Evolutionary conservation across 2,113 vertebrate genomes (phyloP).

Genomic region (Thalassoma bifasciatum): DNA sequence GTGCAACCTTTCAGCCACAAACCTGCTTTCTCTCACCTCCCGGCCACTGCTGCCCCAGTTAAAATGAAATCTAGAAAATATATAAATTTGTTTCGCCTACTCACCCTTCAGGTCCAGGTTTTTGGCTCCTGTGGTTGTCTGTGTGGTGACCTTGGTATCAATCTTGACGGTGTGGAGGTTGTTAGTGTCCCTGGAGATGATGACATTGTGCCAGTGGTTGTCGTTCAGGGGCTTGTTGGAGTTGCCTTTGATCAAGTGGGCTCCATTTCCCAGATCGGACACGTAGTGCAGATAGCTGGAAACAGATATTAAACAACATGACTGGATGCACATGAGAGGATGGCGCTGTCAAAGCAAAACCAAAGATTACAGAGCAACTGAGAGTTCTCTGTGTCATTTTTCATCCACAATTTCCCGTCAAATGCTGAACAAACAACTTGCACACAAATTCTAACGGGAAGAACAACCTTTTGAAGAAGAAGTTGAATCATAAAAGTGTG

Average conservation of each 20-base stretch:
- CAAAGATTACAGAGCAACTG: neutral
- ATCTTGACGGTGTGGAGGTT: slow-evolving; percentile 98
- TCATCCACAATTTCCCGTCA: too few species aligned
- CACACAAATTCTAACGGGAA: neutral
- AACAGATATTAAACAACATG: slow-evolving; percentile 6
- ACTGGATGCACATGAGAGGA: neutral
- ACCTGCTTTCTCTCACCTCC: slow-evolving; percentile 6
- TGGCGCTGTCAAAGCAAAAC: too few species aligned
- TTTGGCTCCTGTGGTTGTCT: slow-evolving; percentile 94
- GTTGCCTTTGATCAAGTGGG: slow-evolving; percentile 97
- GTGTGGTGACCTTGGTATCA: slow-evolving; percentile 95
- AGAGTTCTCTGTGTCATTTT: too few species aligned
- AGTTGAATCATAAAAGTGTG: neutral
- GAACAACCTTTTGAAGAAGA: neutral
- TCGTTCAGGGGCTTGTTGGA: slow-evolving; percentile 97
- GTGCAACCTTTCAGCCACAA: slow-evolving; percentile 24
- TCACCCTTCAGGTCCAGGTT: slow-evolving; percentile 97
- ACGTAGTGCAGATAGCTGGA: slow-evolving; percentile 95
- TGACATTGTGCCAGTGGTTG: slow-evolving; percentile 98
- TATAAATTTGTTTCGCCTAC: neutral
- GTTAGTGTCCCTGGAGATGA: slow-evolving; percentile 96
- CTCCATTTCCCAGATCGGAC: slow-evolving; percentile 96
- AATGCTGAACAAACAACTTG: neutral
- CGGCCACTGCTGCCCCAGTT: slow-evolving; percentile 16
- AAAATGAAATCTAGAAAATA: slow-evolving; percentile 2